Evolutionary conservation across 2,888 invertebrate species (phyloP).

Genomic region (Stenichneumon culpator): DNA sequence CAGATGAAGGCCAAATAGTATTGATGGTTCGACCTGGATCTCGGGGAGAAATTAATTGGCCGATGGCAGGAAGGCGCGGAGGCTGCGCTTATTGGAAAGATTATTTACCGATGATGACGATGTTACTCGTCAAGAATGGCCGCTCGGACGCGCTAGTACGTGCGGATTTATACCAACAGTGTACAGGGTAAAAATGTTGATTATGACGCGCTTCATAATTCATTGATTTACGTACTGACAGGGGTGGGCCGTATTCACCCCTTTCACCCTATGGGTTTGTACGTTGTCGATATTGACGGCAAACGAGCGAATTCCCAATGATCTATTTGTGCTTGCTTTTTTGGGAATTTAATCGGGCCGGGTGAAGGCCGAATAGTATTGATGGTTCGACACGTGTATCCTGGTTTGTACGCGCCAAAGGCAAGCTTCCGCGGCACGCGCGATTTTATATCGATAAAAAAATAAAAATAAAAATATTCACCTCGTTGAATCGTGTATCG

Average conservation of each 20-base stretch:
- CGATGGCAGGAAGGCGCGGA: not conserved
- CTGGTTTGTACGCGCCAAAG: not conserved
- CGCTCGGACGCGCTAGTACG: too few species aligned
- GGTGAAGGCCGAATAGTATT: not conserved
- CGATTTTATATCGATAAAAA: not conserved
- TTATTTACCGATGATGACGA: too few species aligned
- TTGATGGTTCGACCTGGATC: not conserved
- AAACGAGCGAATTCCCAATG: not conserved
- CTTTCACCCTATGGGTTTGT: too few species aligned
- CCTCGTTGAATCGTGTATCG: not conserved
- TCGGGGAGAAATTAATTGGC: not conserved
- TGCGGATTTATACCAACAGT: too few species aligned
- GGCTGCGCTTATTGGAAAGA: not conserved
- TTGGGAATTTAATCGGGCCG: not conserved
- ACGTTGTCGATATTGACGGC: not conserved
- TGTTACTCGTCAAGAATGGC: too few species aligned
- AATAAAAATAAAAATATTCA: not conserved
- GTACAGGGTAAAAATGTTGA: too few species aligned
- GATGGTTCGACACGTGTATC: not conserved
- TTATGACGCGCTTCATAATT: not conserved
- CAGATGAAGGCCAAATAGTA: not conserved
- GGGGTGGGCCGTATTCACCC: not conserved
- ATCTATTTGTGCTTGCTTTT: not conserved
- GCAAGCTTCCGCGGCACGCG: not conserved
- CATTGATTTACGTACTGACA: not conserved